These are phyloP conservation scores for Antennarius striatus DNA, from an alignment of 2,113 vertebrate genomes.

Conservation along the genomic window DNA sequence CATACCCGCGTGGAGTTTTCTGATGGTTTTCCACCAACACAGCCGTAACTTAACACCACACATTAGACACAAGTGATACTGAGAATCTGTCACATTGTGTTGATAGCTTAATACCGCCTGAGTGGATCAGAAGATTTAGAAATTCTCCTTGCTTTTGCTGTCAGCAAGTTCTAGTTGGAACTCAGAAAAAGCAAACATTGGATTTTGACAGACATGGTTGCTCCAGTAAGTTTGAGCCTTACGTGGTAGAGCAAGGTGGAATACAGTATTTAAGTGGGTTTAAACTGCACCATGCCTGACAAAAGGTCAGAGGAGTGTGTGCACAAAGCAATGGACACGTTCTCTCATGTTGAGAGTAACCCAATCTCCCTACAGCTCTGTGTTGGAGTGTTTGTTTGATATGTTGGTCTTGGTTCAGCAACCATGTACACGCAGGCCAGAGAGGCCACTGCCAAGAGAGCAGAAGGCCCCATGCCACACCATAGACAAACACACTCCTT, in stretches of 20 bases:
- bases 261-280: neutral
- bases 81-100: constrained; percentile 63
- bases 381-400: constrained; percentile 70
- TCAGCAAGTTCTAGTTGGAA: constrained; percentile 2
- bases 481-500: constrained; percentile 70
- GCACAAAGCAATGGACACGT: constrained; percentile 42
- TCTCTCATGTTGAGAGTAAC: constrained; percentile 54
- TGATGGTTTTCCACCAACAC: constrained; percentile 65
- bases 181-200: neutral
- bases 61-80: constrained; percentile 66
- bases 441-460: constrained; percentile 53
- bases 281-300: neutral
- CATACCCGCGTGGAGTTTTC: constrained; percentile 45
- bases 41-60: constrained; percentile 59
- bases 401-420: constrained; percentile 62
- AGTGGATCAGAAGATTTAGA: constrained; percentile 48
- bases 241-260: neutral
- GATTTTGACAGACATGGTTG: too few species aligned
- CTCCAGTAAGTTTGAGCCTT: neutral
- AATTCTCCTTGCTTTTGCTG: constrained; percentile 25
- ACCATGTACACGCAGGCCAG: constrained; percentile 35
- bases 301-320: constrained; percentile 34
- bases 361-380: constrained; percentile 39
- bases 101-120: constrained; percentile 62
- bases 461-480: constrained; percentile 58